Evolutionary conservation across 2,113 vertebrate genomes (phyloP), one percentile per base, ranked within the genome.

Genomic region (Condylura cristata): DNA sequence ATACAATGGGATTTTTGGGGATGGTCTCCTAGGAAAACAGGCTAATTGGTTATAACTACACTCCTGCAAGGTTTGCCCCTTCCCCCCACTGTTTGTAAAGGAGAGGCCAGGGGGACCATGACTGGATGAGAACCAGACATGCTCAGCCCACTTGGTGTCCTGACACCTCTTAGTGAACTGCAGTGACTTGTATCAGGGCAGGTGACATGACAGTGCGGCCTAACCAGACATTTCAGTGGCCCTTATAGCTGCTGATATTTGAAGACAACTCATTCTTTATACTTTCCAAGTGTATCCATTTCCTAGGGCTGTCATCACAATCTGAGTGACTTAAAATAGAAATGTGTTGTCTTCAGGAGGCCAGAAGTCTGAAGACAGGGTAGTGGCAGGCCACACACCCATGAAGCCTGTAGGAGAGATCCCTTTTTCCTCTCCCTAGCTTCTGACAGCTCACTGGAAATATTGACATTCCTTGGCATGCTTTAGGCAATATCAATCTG

Each of bases 111-210:
- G 4, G 28, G 17, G 5, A 1, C 37, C 58, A n/a, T 9, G 48
- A 20, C 32, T 4, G 5, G 10, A 17, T 82, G 2, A 80, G 18
- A 2, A 10, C 65, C 3, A 37, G 18, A 14, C 51, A 12, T 11
- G 18, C n/a, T 63, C 7, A 48, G 39, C 6, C 20, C 20, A 12
- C 4, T 20, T 26, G 0, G 5, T 18, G 6, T 6, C 44, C 41
- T 3, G 16, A 37, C 0, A 13, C 0, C 0, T 53, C 18, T 22
- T 51, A 37, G 11, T 46, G 53, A 8, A 6, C 30, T 74, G 9
- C 58, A 39, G 63, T 34, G 26, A 41, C 60, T 60, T 2, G 1
- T 82, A 24, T 79, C 39, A 16, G 1, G 6, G 30, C 3, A 16
- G n/a, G 30, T 28, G 18, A 70, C 1, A 0, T 2, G 48, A 51